Evolutionary conservation across 2,888 invertebrate species (phyloP).

Genomic region (Drosophila niveifrons): DNA sequence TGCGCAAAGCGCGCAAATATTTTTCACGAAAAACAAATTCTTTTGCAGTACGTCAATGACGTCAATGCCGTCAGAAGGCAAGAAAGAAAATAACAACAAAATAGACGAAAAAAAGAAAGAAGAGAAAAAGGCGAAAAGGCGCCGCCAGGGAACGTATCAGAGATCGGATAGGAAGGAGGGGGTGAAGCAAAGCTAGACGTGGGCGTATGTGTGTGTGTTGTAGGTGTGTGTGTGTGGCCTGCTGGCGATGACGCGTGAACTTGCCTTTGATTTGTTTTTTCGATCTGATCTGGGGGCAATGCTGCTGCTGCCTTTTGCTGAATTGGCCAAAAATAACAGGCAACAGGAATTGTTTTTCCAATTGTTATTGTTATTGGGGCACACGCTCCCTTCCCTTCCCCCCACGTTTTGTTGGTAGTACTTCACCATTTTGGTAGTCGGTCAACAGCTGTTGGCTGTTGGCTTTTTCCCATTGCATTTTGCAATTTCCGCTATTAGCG

Average conservation of each 20-base stretch:
- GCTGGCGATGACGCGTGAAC: conserved; percentile 78
- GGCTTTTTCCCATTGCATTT: conserved; percentile 13
- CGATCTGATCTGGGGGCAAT: conserved; percentile 39
- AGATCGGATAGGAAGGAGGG: not conserved
- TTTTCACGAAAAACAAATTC: conserved; percentile 80
- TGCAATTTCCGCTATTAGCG: conserved; percentile 66
- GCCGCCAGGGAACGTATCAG: conserved; percentile 16
- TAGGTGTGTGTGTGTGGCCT: conserved; percentile 31
- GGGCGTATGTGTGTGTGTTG: conserved; percentile 16
- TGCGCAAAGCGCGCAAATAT: conserved; percentile 62
- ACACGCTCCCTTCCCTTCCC: not conserved
- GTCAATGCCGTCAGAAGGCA: conserved; percentile 72
- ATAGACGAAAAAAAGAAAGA: not conserved
- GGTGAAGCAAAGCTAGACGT: conserved; percentile 7
- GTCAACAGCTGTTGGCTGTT: conserved; percentile 3
- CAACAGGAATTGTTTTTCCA: conserved; percentile 24
- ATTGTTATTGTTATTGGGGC: conserved; percentile 20
- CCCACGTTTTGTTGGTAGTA: conserved; percentile 3
- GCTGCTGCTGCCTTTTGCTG: conserved; percentile 2
- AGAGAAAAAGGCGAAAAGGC: conserved; percentile 32
- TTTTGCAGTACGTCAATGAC: conserved; percentile 75
- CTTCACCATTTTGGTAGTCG: conserved; percentile 3
- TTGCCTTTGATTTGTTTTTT: conserved; percentile 77
- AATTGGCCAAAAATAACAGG: conserved; percentile 69
- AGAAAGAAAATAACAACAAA: conserved; percentile 9